Evolutionary conservation across 2,797 vertebrate species (phyloP), one percentile per base, ranked within the genome.

Genomic region (Danio aesculapii): DNA sequence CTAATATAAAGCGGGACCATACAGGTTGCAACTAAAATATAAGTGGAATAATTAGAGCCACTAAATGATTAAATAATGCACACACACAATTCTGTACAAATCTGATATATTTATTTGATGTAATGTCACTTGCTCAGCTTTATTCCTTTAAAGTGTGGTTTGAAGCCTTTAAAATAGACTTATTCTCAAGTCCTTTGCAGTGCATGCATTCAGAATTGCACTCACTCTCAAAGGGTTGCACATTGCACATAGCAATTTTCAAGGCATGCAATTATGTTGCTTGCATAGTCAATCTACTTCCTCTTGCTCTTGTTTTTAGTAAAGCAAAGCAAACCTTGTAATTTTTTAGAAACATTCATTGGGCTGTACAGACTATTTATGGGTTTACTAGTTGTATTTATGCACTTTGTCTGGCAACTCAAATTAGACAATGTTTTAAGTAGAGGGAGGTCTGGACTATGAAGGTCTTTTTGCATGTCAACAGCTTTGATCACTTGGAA

Each of bases 331-430:
- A 58, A 69, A 77, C 67, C 85, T 82, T 47, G 74, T 85, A 52
- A 81, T 85, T 81, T 81, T 81, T 82, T 74, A 73, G 52, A 58
- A 50, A 50, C n/a, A 62, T 79, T 47, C 50, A 49, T 69, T 77
- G 52, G 47, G 16, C 8, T 13, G 30, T 55, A 47, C 7, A 55
- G 64, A 77, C 76, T 87, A 83, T 86, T 84, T 80, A 61, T 76
- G 75, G 66, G 39, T 76, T 81, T 82, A 73, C 66, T 73, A 63
- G 81, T 83, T 19, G 41, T 49, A 17, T 76, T 49, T 73, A 68
- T 77, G 49, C 69, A 79, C 67, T 83, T 83, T 86, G 84, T 81
- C 82, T 47, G 59, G 64, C 70, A 82, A 46, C 49, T 78, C 52
- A 71, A 52, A 80, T 75, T 66, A 75, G 68, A 53, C 19, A 62